Evolutionary conservation across 2,797 vertebrate genomes (phyloP).

Genomic region (Fratercula arctica): DNA sequence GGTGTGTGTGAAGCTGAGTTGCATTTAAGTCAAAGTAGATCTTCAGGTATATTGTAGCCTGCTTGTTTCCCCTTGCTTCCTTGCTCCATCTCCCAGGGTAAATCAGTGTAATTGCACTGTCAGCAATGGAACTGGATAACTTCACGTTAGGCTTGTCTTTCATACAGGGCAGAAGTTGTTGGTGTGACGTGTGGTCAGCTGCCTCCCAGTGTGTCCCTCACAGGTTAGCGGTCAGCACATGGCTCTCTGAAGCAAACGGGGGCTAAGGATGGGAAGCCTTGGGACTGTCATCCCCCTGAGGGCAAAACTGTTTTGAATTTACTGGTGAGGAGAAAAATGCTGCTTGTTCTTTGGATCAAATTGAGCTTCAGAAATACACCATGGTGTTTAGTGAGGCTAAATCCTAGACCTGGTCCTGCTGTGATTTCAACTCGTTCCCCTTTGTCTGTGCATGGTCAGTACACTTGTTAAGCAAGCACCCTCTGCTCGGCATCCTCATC

Average conservation of each 20-base stretch:
- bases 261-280: background rate
- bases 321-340: background rate
- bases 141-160: background rate
- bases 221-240: fast-evolving
- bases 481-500: background rate
- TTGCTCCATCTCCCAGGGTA: background rate
- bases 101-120: background rate
- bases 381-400: background rate
- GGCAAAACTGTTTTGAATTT: background rate
- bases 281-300: background rate
- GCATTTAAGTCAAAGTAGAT: background rate
- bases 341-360: background rate
- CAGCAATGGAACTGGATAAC: background rate
- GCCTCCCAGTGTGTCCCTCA: background rate
- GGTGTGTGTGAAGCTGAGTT: background rate
- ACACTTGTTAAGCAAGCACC: background rate
- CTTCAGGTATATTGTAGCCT: background rate
- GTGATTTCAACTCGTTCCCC: slow-evolving; percentile 28
- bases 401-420: background rate
- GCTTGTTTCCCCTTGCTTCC: background rate
- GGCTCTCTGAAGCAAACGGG: background rate
- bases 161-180: background rate
- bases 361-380: fast-evolving
- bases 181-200: background rate
- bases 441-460: background rate